A percentile compares a stretch with the other conserved stretches of the same genome.
Conservation (phyloP, 2,888 invertebrate genomes). For the Eumacrocentrus americanus region DNA sequence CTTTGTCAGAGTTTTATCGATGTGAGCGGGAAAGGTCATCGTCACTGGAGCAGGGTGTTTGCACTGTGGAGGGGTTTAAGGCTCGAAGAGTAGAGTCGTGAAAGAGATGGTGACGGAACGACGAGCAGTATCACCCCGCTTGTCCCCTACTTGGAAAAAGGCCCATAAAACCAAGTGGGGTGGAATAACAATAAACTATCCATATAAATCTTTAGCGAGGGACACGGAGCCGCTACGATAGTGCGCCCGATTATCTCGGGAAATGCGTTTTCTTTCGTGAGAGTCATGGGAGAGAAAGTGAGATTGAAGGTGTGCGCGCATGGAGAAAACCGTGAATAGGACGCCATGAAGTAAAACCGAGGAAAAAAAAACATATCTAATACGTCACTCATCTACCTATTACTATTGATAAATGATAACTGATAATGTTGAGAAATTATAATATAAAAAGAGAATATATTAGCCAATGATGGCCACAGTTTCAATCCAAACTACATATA, state of each 20-base stretch:
- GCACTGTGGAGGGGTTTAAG: slow-evolving; percentile 39
- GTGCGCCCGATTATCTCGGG: slow-evolving; percentile 54
- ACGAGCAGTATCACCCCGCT: slow-evolving; percentile 24
- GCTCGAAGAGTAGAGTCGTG: slow-evolving; percentile 38
- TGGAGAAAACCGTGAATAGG: too few species aligned
- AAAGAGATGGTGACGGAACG: slow-evolving; percentile 42
- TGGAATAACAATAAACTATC: slow-evolving; percentile 58
- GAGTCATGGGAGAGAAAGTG: slow-evolving; percentile 30
- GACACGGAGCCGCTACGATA: slow-evolving; percentile 48
- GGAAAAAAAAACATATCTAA: too few species aligned
- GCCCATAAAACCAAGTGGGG: slow-evolving; percentile 56
- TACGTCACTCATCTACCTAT: too few species aligned
- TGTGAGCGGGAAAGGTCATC: too few species aligned
- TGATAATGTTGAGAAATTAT: too few species aligned
- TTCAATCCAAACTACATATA: slow-evolving; percentile 49
- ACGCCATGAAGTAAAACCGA: too few species aligned
- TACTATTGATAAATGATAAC: too few species aligned
- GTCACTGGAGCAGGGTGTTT: too few species aligned
- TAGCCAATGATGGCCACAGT: slow-evolving; percentile 42
- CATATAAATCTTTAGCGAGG: slow-evolving; percentile 53
- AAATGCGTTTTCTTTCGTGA: slow-evolving; percentile 53
- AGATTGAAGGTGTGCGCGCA: slow-evolving; percentile 24
- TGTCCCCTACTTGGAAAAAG: slow-evolving; percentile 39
- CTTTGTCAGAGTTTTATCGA: background rate
- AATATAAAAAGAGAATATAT: slow-evolving; percentile 11